These are phyloP conservation scores for Drosophila parvula DNA, from an alignment of 1,140 invertebrate genomes.

Conservation along the genomic window DNA sequence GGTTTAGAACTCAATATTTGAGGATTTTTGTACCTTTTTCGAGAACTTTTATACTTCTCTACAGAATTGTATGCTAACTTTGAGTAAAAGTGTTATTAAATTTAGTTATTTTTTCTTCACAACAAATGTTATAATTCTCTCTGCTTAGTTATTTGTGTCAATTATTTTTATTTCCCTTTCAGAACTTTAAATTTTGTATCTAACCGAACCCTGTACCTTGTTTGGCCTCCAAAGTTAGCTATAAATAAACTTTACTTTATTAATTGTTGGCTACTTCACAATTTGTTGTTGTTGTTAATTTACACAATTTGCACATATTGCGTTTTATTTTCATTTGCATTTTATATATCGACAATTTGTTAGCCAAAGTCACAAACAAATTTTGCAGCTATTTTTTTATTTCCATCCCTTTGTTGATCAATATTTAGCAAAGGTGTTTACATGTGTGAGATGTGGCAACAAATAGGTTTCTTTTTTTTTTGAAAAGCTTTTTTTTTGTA, in stretches of 20 bases:
- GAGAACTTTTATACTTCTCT: no score
- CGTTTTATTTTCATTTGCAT: slow-evolving; percentile 35
- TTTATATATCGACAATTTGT: slow-evolving; percentile 33
- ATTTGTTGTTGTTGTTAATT: slow-evolving; percentile 35
- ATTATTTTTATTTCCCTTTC: neutral
- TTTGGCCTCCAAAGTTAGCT: neutral
- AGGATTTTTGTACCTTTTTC: no score
- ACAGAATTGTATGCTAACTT: no score
- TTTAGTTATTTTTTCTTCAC: neutral
- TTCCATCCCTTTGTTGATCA: slow-evolving; percentile 26
- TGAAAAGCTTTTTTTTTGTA: slow-evolving; percentile 16
- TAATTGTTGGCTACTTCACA: slow-evolving; percentile 11
- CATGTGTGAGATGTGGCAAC: slow-evolving; percentile 30
- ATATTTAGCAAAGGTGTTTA: slow-evolving; percentile 49
- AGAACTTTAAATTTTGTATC: neutral
- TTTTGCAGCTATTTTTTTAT: slow-evolving; percentile 9
- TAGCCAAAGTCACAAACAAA: slow-evolving; percentile 1
- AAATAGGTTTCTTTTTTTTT: slow-evolving; percentile 26
- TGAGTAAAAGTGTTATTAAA: neutral
- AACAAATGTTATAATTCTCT: no score
- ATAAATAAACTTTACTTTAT: slow-evolving; percentile 16
- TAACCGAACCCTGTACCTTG: neutral
- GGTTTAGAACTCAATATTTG: no score
- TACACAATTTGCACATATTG: slow-evolving; percentile 46
- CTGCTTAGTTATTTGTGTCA: no score